Evolutionary conservation across 30 jellyfish, hydroid and myxozoan species (phyloP), one percentile per base, ranked within the genome.

Genomic region (Catostylus mosaicus): DNA sequence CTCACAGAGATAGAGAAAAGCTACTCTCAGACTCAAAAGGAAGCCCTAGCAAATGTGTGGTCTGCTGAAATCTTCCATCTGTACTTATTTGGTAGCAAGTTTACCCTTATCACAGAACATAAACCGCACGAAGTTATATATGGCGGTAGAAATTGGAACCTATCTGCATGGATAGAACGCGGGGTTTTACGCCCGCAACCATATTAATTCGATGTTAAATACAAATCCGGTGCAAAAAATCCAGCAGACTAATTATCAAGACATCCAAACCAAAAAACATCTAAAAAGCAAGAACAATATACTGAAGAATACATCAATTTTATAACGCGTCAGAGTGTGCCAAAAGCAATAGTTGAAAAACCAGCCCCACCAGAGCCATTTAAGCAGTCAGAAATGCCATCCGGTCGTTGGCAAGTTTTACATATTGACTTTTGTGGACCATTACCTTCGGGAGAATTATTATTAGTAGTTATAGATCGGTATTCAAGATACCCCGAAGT

Each of bases 1-100:
- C 83, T 77, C 6, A 64, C 88, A 24, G 33, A 23, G 12, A 75
- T 67, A 7, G 94, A 87, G 67, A 75, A 33, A 12, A 73, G 85
- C 27, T 87, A 87, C 75, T 78, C 83, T 19, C 94, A 78, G 79
- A 78, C 88, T 22, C 96, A 87, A 77, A 40, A 83, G 33, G 96
- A 87, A 79, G 89, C 96, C 12, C 76, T 68, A 19, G 40, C 68
- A 14, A 69, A 78, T 26, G 91, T 65, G 64, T 81, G 91, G 91
- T 62, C 73, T 47, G 33, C 32, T 11, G 82, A 79, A 46, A 50
- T 29, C 62, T 47, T 79, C 35, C 90, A 65, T 47, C 3, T 61
- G 54, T 79, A 32, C 23, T 26, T 79, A 0, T 40, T 11, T 61
- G 90, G 90, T 4, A n/a, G 22, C 5, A 40, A 0, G 2, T 81